Evolutionary conservation across 2,888 invertebrate species (phyloP), one percentile per base, ranked within the genome.

Genomic region (Neria commutata): DNA sequence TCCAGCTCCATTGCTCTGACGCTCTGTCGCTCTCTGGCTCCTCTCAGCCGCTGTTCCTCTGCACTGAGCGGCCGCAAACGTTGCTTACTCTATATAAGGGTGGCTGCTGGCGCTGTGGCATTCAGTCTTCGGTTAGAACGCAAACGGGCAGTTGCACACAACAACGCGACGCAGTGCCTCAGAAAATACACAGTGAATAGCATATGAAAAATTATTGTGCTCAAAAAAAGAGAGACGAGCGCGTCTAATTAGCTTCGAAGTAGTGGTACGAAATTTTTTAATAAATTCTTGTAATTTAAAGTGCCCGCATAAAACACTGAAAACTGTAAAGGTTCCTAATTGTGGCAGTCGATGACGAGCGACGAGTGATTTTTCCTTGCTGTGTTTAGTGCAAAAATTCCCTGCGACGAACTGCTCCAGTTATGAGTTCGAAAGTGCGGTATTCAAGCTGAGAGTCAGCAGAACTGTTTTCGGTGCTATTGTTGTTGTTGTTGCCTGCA

Each of bases 51-150:
- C 26, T n/a, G 11, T 4, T 1, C 10, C 40, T n/a, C 47, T n/a
- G 47, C 25, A 25, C 24, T 47, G 53, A 10, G 8, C 10, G 11
- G 42, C 46, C 37, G 37, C n/a, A 37, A 37, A 37, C n/a, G n/a
- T 37, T 24, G n/a, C 53, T 49, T 66, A 67, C 64, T 72, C 71
- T 73, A 73, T 73, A 72, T 71, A 73, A 73, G 73, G 70, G 70
- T 72, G 67, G 67, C 54, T 67, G 54, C 58, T 57, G 58, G 58
- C 64, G 66, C 62, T 63, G 64, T 60, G 64, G 65, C 64, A 71
- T 68, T 72, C 70, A 73, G 73, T 73, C 71, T 72, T 68, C 69
- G 66, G 67, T 66, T 69, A 68, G 70, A 69, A 69, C 65, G 70
- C 66, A 69, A 59, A 62, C 64, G 62, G 66, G 64, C 54, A n/a